Base-by-base conservation (phyloP, 2,113 vertebrate species). In the Mirza zaza region DNA sequence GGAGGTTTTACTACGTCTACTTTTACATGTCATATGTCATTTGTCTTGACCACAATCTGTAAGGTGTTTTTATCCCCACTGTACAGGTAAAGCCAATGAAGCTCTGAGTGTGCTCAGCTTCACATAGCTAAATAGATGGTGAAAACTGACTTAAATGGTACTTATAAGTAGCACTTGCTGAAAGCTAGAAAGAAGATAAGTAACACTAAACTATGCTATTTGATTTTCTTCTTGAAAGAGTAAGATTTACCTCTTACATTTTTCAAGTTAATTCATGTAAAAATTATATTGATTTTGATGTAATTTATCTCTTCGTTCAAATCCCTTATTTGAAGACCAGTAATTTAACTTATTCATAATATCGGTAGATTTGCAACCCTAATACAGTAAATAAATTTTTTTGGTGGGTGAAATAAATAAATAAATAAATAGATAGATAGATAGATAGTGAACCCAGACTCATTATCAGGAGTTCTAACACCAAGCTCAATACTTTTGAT, bases 131-230 rank as follows among this genome's bases (percentile, higher is more conserved):
- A 87, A 67, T 0, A 89, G 25, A 42, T 29, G 32, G 59, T 75
- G 8, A 95, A 96, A 96, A 81, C 95, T 98, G 98, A 98, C 96
- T 83, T 92, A 80, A 81, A 97, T 98, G 98, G 98, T 98, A 98
- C 98, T 97, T 97, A 96, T 97, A 95, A 91, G 96, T 98, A 98
- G 98, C 98, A 98, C 98, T 98, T 98, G 98, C 95, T 97, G 68
- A 87, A 96, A 94, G 94, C 97, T 97, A 97, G 96, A 94, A 96
- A 91, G 97, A 96, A 87, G 90, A 93, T 98, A 97, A 94, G 34
- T 86, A 98, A 99, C 98, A 98, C 98, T 98, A 98, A 96, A 85
- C 91, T 94, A 96, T 98, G 29, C 73, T 45, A 57, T 95, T 95
- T 95, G 36, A 87, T 91, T 94, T 96, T 96, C 87, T 93, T 96